A percentile compares a stretch with the other conserved stretches of the same genome.
phyloP scores from a whole-genome alignment of 1,140 invertebrate genomes.

The Bacillus rossius region DNA sequence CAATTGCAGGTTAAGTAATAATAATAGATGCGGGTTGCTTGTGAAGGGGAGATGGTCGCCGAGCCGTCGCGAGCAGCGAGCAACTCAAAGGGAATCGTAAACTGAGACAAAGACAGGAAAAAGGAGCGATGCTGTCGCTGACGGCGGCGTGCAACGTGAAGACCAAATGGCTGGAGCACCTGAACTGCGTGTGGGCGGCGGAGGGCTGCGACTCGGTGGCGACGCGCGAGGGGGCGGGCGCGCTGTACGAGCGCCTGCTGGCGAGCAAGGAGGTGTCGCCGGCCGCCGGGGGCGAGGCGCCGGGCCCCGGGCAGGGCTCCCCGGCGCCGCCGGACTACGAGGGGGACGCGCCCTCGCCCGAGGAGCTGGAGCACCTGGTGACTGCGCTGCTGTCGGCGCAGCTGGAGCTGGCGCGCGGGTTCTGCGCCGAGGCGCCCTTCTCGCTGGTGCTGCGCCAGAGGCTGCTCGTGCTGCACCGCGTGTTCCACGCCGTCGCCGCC shows the following conservation, averaged over 20 bases:
- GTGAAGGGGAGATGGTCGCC: too few relatives aligned
- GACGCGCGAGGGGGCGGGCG: conserved; percentile 45
- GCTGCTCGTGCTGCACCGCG: conserved; percentile 52
- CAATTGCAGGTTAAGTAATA: too few relatives aligned
- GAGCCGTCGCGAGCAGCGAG: too few relatives aligned
- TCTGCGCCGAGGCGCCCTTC: conserved; percentile 52
- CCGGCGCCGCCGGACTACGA: conserved; percentile 37
- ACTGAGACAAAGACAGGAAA: too few relatives aligned
- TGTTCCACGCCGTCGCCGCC: conserved; percentile 51
- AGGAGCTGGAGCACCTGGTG: conserved; percentile 51
- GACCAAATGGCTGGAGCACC: conserved; percentile 51
- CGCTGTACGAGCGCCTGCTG: conserved; percentile 50
- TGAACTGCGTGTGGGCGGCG: conserved; percentile 50
- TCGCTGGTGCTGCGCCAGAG: conserved; percentile 49
- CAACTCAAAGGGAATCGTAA: too few relatives aligned
- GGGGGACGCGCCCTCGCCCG: conserved; percentile 39
- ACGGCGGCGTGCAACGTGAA: conserved; percentile 19
- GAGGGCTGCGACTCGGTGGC: conserved; percentile 53
- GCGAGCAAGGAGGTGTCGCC: conserved; percentile 46
- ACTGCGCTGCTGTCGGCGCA: conserved; percentile 48
- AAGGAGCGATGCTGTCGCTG: too few relatives aligned
- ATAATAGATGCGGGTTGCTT: too few relatives aligned
- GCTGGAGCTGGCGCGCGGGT: conserved; percentile 47
- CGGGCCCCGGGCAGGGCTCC: too few relatives aligned
- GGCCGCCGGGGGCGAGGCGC: conserved; percentile 28